Evolutionary conservation across 2,888 invertebrate species (phyloP).

Genomic region (Augochlorella aurata): DNA sequence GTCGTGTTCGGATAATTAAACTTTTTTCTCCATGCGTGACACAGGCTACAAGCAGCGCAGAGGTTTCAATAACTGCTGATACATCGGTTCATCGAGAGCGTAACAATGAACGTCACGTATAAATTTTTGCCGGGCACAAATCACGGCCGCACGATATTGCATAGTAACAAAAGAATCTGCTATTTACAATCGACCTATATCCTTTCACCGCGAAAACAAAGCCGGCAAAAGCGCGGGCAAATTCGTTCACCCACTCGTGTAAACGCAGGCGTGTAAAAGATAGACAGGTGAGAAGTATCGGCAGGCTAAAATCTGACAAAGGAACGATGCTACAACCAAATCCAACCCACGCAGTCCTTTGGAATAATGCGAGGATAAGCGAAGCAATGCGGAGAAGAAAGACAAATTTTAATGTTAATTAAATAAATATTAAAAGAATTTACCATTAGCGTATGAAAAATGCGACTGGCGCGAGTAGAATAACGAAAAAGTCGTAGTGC

Average conservation of each 20-base stretch:
- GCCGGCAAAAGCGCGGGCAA: not conserved
- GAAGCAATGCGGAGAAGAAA: no score
- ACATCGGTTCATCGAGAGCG: not conserved
- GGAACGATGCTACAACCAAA: no score
- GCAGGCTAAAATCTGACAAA: not conserved
- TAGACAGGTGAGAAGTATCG: not conserved
- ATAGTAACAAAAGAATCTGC: conserved; percentile 18
- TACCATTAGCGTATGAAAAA: no score
- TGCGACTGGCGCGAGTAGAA: no score
- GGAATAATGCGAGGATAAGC: no score
- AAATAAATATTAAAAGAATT: no score
- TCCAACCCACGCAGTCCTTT: no score
- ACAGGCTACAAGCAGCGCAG: not conserved
- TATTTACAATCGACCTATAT: conserved; percentile 21
- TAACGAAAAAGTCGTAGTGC: no score
- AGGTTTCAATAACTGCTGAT: conserved; percentile 1
- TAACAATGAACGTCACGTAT: conserved; percentile 7
- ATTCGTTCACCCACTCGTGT: not conserved
- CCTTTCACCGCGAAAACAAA: conserved; percentile 6
- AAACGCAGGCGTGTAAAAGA: not conserved
- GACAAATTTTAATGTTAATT: no score
- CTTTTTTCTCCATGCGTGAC: not conserved
- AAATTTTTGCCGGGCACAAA: conserved; percentile 10
- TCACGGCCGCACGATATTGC: conserved; percentile 9
- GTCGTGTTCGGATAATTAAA: not conserved